phyloP scores from a whole-genome alignment of 2,888 invertebrate genomes.

The Sarcophaga caerulescens region DNA sequence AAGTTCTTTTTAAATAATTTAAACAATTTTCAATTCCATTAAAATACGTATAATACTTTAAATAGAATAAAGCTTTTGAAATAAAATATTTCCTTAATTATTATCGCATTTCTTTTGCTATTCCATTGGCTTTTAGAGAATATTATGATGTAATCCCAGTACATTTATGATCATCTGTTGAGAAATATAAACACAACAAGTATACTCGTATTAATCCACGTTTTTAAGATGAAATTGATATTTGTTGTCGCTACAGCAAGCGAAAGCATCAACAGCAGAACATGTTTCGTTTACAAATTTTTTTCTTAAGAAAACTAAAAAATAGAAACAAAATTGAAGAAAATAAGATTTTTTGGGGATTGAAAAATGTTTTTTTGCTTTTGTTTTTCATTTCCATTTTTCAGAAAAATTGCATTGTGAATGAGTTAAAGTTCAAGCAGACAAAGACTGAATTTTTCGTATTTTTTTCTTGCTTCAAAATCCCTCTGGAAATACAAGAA shows the following conservation, averaged over 20 bases:
- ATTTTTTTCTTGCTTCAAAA: constrained; percentile 13
- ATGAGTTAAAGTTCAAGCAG: constrained; percentile 45
- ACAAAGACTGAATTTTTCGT: not conserved
- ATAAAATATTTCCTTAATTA: not conserved
- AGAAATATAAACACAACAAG: constrained; percentile 26
- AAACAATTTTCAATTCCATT: too few relatives aligned
- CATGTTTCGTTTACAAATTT: constrained; percentile 59
- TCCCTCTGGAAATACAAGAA: constrained; percentile 25
- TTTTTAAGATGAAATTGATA: constrained; percentile 52
- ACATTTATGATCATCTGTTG: constrained; percentile 52
- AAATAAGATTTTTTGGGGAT: constrained; percentile 19
- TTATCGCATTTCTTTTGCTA: not conserved
- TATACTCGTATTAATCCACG: constrained; percentile 40
- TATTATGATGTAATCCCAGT: constrained; percentile 25
- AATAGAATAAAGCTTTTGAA: too few relatives aligned
- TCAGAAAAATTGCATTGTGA: constrained; percentile 47
- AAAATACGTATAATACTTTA: too few relatives aligned
- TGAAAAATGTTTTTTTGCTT: not conserved
- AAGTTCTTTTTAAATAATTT: too few relatives aligned
- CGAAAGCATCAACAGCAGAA: constrained; percentile 43
- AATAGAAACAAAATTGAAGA: not conserved
- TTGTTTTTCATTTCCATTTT: not conserved
- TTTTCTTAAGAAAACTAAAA: constrained; percentile 13
- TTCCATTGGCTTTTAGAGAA: not conserved
- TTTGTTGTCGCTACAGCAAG: constrained; percentile 41